These are phyloP conservation scores for Ctenodactylus gundi DNA, from an alignment of 2,113 vertebrate species.

Conservation along the genomic window DNA sequence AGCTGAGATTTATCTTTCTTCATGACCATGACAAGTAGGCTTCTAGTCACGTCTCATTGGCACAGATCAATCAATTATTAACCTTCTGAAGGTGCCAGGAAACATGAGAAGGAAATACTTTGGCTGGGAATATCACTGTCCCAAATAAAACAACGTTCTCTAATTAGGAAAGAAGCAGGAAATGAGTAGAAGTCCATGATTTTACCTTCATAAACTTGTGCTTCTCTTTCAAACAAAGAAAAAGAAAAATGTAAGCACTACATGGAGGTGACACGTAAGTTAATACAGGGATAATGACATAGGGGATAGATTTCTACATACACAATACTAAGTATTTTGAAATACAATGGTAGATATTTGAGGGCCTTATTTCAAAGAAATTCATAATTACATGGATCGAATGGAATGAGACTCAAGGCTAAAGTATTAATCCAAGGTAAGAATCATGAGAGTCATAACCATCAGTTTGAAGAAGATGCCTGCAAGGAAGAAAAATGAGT, in stretches of 20 bases:
- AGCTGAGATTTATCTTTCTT: background rate
- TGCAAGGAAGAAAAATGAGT: background rate
- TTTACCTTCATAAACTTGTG: background rate
- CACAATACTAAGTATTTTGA: background rate
- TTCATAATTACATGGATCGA: background rate
- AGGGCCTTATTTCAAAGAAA: background rate
- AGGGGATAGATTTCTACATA: background rate
- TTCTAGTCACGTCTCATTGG: background rate
- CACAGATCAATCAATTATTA: background rate
- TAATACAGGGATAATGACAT: background rate
- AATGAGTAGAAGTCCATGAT: background rate
- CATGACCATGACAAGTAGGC: background rate
- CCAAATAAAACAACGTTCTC: background rate
- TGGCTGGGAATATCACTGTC: background rate
- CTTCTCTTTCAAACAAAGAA: background rate
- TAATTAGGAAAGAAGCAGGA: background rate
- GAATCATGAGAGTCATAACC: background rate
- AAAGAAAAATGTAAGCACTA: background rate
- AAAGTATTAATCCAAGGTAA: background rate
- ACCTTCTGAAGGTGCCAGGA: background rate
- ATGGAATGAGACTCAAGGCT: background rate
- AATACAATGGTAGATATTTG: background rate
- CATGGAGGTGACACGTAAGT: background rate
- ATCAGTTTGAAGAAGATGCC: background rate
- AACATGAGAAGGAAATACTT: background rate